Conservation (phyloP, 2,888 invertebrate genomes). For the Linnaemya vulpina region DNA sequence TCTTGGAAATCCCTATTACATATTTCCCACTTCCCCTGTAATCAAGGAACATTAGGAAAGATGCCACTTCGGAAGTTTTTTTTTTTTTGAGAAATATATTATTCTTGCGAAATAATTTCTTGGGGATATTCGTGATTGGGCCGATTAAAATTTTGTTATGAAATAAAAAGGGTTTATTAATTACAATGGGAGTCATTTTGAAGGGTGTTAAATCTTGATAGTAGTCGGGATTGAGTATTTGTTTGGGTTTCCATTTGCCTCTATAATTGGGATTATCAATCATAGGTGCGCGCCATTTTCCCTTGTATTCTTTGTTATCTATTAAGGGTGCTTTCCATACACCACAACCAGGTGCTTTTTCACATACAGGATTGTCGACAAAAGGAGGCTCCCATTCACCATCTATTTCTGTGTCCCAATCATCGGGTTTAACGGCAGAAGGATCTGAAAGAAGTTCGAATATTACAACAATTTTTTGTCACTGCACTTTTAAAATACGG, state of each 20-base stretch:
- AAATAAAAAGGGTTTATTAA: slow-evolving; percentile 77
- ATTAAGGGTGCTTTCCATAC: slow-evolving; percentile 93
- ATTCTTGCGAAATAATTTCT: too few species aligned
- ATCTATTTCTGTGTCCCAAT: slow-evolving; percentile 99
- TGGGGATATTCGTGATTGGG: too few species aligned
- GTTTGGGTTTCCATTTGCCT: slow-evolving; percentile 96
- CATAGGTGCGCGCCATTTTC: slow-evolving; percentile 94
- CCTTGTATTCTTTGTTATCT: slow-evolving; percentile 95
- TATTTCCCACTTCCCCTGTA: too few species aligned
- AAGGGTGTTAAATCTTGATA: slow-evolving; percentile 96
- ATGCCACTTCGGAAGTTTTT: too few species aligned
- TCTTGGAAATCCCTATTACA: too few species aligned
- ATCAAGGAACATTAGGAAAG: too few species aligned
- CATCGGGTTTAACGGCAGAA: slow-evolving; percentile 92
- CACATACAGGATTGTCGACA: slow-evolving; percentile 94
- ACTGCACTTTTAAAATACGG: too few species aligned
- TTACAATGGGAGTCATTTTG: slow-evolving; percentile 94
- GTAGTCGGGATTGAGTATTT: slow-evolving; percentile 95
- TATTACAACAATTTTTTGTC: background rate
- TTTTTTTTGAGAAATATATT: too few species aligned
- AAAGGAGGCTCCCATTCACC: slow-evolving; percentile 99
- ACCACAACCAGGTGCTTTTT: slow-evolving; percentile 93
- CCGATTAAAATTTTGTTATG: background rate
- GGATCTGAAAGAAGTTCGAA: slow-evolving; percentile 86
- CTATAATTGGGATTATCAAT: slow-evolving; percentile 96